These are phyloP conservation scores for Akabosia matsudoensis DNA, from an alignment of 1,140 invertebrate species.

Conservation along the genomic window DNA sequence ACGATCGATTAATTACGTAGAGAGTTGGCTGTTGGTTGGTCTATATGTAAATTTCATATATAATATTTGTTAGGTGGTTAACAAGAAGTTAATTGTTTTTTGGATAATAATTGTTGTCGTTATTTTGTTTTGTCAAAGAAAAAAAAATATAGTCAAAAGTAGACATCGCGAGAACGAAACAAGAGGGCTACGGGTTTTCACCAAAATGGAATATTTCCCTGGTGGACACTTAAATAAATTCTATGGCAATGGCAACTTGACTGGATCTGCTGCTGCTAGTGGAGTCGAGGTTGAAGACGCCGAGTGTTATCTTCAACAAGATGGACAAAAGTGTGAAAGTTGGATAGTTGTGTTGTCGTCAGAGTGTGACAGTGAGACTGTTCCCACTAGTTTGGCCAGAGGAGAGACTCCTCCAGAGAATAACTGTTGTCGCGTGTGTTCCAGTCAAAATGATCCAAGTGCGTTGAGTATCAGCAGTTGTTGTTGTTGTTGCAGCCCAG, in stretches of 20 bases:
- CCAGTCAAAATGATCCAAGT: no score
- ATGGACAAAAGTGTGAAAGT: not conserved
- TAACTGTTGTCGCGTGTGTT: no score
- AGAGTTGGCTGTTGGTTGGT: no score
- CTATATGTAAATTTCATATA: no score
- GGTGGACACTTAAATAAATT: not conserved
- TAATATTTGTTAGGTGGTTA: no score
- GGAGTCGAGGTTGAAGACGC: not conserved
- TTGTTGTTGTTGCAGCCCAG: no score
- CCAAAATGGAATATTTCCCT: conserved; percentile 9
- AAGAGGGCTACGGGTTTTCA: not conserved
- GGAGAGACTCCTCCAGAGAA: no score
- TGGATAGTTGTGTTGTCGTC: not conserved
- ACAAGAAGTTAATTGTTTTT: no score
- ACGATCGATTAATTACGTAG: no score
- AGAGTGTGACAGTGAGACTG: not conserved
- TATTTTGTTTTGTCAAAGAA: not conserved
- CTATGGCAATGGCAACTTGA: not conserved
- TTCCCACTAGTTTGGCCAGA: not conserved
- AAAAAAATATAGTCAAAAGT: not conserved
- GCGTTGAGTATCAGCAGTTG: no score
- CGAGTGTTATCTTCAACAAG: not conserved
- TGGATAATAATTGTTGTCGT: no score
- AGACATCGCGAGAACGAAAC: not conserved
- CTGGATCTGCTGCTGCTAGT: not conserved